These are phyloP conservation scores for Hyperoodon ampullatus DNA, from an alignment of 2,113 vertebrate genomes.

Conservation along the genomic window DNA sequence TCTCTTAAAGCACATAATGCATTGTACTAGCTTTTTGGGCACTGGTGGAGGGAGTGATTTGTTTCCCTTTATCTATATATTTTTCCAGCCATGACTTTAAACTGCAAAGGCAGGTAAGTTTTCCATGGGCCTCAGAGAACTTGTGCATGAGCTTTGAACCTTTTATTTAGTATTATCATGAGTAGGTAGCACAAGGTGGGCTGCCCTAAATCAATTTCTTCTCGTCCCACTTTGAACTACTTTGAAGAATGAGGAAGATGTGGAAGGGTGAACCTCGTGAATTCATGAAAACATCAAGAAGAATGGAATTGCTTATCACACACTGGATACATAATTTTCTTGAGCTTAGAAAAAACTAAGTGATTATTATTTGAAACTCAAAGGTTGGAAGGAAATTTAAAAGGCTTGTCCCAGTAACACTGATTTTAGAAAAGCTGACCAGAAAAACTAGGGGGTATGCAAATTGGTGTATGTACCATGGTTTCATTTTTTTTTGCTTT, in stretches of 20 bases:
- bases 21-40: background rate
- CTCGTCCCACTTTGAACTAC: background rate
- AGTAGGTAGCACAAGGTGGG: background rate
- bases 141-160: background rate
- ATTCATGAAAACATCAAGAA: background rate
- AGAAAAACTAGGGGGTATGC: background rate
- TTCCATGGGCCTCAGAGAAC: background rate
- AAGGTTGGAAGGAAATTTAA: constrained; percentile 27
- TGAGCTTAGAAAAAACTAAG: background rate
- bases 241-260: background rate
- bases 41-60: background rate
- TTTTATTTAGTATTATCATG: background rate
- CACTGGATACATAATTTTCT: background rate
- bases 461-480: background rate
- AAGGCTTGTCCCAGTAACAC: background rate
- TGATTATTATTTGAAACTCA: constrained; percentile 49
- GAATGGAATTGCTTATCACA: background rate
- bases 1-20: background rate
- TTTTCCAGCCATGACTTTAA: background rate
- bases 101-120: background rate
- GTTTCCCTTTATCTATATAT: background rate
- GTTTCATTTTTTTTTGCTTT: background rate
- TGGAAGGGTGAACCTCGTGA: background rate
- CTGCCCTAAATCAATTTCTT: background rate
- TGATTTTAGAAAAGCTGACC: constrained; percentile 22